Conservation (phyloP, 2,888 invertebrate genomes). For the Oeneis ivallda region DNA sequence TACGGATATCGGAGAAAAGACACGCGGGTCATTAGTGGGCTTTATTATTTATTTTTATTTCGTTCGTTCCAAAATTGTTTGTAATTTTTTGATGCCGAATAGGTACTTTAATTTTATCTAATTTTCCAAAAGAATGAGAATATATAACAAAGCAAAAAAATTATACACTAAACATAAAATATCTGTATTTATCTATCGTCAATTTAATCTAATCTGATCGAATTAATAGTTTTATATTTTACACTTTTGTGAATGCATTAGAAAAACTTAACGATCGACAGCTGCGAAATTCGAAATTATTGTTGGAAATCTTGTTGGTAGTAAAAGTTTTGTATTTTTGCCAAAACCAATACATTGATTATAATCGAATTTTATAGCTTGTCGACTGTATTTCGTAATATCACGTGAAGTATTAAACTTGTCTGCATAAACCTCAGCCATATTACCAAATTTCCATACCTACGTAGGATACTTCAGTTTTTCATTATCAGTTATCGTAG, state of each 20-base stretch:
- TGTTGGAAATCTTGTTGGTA: background rate
- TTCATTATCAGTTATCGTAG: no score
- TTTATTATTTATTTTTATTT: no score
- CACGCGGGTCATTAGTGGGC: background rate
- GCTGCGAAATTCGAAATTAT: constrained; percentile 9
- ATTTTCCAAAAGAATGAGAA: background rate
- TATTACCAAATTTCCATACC: background rate
- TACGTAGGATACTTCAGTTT: background rate
- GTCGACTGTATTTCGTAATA: background rate
- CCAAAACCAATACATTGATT: constrained; percentile 24
- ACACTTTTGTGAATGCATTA: background rate
- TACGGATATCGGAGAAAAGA: constrained; percentile 20
- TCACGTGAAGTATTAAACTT: background rate
- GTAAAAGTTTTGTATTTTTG: constrained; percentile 17
- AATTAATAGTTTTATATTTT: constrained; percentile 5
- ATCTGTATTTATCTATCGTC: constrained; percentile 3
- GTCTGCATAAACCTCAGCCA: background rate
- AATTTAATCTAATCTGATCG: constrained; percentile 2
- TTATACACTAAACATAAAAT: constrained; percentile 1
- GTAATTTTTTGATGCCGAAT: no score
- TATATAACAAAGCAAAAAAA: background rate
- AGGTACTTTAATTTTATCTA: background rate
- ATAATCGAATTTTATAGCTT: constrained; percentile 9
- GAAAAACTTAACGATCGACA: constrained; percentile 8
- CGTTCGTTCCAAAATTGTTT: no score